Evolutionary conservation across 2,888 invertebrate genomes (phyloP).

Genomic region (Tuta absoluta): DNA sequence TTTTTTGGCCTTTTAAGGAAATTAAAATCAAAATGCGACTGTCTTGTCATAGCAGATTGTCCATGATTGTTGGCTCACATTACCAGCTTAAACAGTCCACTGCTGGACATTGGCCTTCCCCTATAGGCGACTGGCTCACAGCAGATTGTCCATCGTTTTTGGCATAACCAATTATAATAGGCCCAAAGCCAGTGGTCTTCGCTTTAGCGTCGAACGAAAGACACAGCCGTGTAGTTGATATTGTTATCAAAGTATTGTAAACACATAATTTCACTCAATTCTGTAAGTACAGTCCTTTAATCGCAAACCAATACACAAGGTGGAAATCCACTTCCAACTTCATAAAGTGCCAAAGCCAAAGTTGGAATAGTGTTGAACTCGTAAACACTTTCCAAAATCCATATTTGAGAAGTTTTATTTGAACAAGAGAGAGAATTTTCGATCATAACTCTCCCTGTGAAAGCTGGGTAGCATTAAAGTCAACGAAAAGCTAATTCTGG

Average conservation of each 20-base stretch:
- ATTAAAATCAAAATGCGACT: background rate
- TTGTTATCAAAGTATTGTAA: no score
- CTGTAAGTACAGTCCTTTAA: background rate
- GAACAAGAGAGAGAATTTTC: slow-evolving; percentile 13
- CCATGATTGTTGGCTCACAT: no score
- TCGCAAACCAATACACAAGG: background rate
- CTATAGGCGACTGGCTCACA: no score
- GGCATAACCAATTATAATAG: no score
- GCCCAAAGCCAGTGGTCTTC: no score
- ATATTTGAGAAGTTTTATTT: slow-evolving; percentile 15
- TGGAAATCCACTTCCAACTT: background rate
- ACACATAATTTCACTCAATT: background rate
- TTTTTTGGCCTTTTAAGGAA: background rate
- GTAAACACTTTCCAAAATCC: slow-evolving; percentile 15
- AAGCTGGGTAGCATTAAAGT: slow-evolving; percentile 15
- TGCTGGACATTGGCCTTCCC: no score
- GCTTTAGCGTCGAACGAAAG: no score
- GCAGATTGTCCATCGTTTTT: no score
- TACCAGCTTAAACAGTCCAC: no score
- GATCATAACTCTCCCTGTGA: slow-evolving; percentile 10
- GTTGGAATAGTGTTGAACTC: background rate
- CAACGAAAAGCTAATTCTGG: slow-evolving; percentile 18
- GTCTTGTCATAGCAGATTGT: no score
- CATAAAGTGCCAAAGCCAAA: background rate
- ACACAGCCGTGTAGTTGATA: no score